These are phyloP conservation scores for Drosophila subpulchrella DNA, from an alignment of 1,140 invertebrate genomes.

Conservation along the genomic window DNA sequence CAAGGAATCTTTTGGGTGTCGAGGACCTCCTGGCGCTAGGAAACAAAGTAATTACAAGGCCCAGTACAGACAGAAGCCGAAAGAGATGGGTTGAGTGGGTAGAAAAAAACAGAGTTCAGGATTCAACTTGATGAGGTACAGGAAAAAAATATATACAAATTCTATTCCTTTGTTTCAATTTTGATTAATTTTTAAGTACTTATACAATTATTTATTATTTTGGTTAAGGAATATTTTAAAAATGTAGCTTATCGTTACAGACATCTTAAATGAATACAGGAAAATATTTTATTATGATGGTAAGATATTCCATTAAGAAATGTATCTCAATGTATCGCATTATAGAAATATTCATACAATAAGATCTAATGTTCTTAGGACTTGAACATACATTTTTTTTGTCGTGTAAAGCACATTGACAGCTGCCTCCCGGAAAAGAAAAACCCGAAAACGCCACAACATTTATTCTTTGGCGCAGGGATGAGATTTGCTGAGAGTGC, in stretches of 20 bases:
- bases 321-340: no score
- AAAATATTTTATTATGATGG: no score
- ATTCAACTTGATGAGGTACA: not conserved
- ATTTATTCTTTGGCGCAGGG: conserved; percentile 21
- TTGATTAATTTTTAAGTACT: not conserved
- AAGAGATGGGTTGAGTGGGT: not conserved
- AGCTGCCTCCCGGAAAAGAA: conserved; percentile 38
- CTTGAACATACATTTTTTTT: not conserved
- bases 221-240: not conserved
- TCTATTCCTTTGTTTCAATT: no score
- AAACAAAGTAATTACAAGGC: conserved; percentile 79
- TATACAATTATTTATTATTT: not conserved
- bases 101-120: not conserved
- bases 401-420: conserved; percentile 30
- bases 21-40: conserved; percentile 58
- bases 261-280: no score
- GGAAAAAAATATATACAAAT: not conserved
- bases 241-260: no score
- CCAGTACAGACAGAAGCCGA: conserved; percentile 12
- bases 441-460: conserved; percentile 53
- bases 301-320: no score
- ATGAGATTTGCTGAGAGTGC: conserved; percentile 7
- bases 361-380: no score
- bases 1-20: conserved; percentile 53
- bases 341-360: no score